Base-by-base conservation (phyloP, 2,888 invertebrate genomes). In the Papilio protenor region DNA sequence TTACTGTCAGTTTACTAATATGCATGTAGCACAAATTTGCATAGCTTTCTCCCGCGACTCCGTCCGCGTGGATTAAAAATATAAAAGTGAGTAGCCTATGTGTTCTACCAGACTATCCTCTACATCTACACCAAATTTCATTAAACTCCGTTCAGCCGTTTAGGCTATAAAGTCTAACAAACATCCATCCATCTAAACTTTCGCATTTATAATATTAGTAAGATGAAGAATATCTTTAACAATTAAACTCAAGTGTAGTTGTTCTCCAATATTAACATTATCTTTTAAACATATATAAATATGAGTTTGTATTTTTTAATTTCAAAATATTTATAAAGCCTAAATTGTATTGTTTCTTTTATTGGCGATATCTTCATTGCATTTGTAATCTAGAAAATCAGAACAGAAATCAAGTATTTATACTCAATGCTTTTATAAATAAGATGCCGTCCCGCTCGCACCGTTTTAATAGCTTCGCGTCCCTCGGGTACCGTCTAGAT, bases 331-430 rank as follows among this genome's bases (percentile, higher is more conserved):
- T 18, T 64, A 23, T 21, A 12, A 4, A 10, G 21, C n/a, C 16
- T 16, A 52, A 52, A 59, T 21, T 11, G 16, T 21, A 21, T 16
- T 10, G 23, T 59, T 21, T 16, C 10, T 21, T 21, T 23, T 59
- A 1, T 59, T 21, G 21, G 11, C 11, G 23, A 1, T 18, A 8
- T 16, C 27, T 64, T 27, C 33, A 33, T 27, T 14, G 33, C 8
- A 71, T 27, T 71, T 12, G 71, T 49, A 61, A 71, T 70, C n/a
- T 47, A 55, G 55, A 73, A 55, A 72, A 73, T 77, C 10, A 40
- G 71, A 77, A 59, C 66, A 45, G 66, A 55, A 55, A 77, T 64
- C 66, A 73, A 73, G 64, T 77, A 73, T 77, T 66, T 64, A 52
- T 66, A 33, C 33, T 55, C 27, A 40, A 64, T 76, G 33, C 71